These are phyloP conservation scores for Hirtodrosophila histrioides DNA, from an alignment of 2,888 invertebrate species.

Conservation along the genomic window DNA sequence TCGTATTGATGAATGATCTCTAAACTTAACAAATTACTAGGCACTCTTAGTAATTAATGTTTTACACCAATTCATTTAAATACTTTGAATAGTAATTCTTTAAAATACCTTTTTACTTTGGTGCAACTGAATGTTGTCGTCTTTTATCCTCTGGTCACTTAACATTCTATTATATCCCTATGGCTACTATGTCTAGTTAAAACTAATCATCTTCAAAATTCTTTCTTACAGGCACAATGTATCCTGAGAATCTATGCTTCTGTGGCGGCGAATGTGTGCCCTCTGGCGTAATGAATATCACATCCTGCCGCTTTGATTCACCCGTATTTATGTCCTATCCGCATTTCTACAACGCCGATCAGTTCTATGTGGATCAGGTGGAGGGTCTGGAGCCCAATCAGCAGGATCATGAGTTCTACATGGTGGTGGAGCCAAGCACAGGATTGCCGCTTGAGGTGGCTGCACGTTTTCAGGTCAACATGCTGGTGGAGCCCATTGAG, in stretches of 20 bases:
- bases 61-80: no score
- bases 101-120: no score
- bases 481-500: slow-evolving; percentile 88
- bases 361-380: slow-evolving; percentile 87
- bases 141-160: no score
- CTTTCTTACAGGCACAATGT: slow-evolving; percentile 85
- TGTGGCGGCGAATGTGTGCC: slow-evolving; percentile 90
- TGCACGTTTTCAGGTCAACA: slow-evolving; percentile 92
- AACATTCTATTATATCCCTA: no score
- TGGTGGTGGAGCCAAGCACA: slow-evolving; percentile 90
- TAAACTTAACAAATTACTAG: no score
- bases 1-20: no score
- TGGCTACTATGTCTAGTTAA: no score
- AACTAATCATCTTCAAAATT: not conserved
- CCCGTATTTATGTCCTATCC: slow-evolving; percentile 94
- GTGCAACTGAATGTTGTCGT: no score
- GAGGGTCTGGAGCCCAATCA: slow-evolving; percentile 88
- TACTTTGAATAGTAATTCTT: no score
- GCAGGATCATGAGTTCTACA: slow-evolving; percentile 90
- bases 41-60: no score
- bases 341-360: slow-evolving; percentile 92
- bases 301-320: slow-evolving; percentile 91
- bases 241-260: slow-evolving; percentile 88
- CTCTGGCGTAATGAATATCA: slow-evolving; percentile 91
- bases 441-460: slow-evolving; percentile 91